A percentile compares a stretch with the other conserved stretches of the same genome.
Evolutionary conservation across 2,888 invertebrate species (phyloP).

Genomic region (Megamerina dolium): DNA sequence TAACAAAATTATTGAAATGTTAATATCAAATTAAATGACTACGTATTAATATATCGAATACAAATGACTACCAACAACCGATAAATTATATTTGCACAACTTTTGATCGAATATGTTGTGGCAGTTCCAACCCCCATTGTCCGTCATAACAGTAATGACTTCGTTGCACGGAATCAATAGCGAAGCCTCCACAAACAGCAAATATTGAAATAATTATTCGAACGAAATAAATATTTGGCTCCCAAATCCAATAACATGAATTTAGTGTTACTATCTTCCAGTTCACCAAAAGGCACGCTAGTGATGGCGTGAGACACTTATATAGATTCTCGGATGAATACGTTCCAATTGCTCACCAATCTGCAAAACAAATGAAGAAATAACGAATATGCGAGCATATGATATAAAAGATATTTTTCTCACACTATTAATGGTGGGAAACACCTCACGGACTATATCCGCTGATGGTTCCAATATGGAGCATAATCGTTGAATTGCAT

Average conservation of each 20-base stretch:
- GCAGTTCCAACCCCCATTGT: constrained; percentile 73
- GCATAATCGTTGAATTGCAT: constrained; percentile 62
- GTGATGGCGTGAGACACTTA: constrained; percentile 68
- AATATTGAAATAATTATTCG: constrained; percentile 66
- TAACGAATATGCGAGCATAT: neutral
- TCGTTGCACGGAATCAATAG: constrained; percentile 71
- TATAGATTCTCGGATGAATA: constrained; percentile 69
- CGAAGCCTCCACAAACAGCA: constrained; percentile 76
- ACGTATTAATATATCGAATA: constrained; percentile 38
- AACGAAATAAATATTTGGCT: constrained; percentile 60
- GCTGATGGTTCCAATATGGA: constrained; percentile 55
- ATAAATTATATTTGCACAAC: constrained; percentile 42
- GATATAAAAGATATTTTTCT: constrained; percentile 18
- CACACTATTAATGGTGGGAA: constrained; percentile 59
- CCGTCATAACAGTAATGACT: constrained; percentile 69
- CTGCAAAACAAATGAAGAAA: constrained; percentile 19
- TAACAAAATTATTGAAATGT: neutral
- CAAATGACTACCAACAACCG: constrained; percentile 45
- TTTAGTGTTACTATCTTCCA: constrained; percentile 51
- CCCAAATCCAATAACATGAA: constrained; percentile 59
- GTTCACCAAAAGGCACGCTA: constrained; percentile 57
- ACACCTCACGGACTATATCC: constrained; percentile 56
- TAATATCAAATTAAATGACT: neutral
- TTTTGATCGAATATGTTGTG: constrained; percentile 42
- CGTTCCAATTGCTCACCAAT: constrained; percentile 70